These are phyloP conservation scores for Netelia fuscicornis DNA, from an alignment of 2,888 invertebrate species.

Conservation along the genomic window DNA sequence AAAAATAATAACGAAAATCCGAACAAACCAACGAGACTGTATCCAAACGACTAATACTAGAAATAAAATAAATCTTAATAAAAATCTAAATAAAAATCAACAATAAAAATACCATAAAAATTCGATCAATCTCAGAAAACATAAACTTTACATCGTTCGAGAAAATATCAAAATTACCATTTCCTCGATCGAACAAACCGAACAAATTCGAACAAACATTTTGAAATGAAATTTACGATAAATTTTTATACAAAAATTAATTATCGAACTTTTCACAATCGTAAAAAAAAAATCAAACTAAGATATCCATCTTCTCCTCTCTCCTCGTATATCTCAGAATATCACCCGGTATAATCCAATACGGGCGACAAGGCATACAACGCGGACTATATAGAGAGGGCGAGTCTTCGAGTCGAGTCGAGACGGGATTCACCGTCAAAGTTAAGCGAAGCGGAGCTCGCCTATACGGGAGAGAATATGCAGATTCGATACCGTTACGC, in stretches of 20 bases:
- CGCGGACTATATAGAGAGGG: slow-evolving; percentile 1
- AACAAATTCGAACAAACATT: too few species aligned
- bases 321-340: neutral
- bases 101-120: too few species aligned
- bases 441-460: slow-evolving; percentile 42
- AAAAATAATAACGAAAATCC: neutral
- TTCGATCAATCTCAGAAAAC: too few species aligned
- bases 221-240: too few species aligned
- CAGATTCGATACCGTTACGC: slow-evolving; percentile 81
- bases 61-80: neutral
- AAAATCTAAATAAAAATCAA: too few species aligned
- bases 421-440: slow-evolving; percentile 51
- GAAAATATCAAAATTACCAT: too few species aligned
- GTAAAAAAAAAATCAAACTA: too few species aligned
- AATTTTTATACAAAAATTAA: too few species aligned
- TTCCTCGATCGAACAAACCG: too few species aligned
- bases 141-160: too few species aligned
- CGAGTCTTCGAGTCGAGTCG: slow-evolving; percentile 1
- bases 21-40: neutral
- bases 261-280: too few species aligned
- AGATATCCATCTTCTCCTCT: neutral
- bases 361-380: neutral
- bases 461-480: slow-evolving; percentile 75
- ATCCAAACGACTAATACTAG: neutral
- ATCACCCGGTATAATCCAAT: neutral